phyloP scores from a whole-genome alignment of 2,797 vertebrate species.

The Ctenopoma multispine region DNA sequence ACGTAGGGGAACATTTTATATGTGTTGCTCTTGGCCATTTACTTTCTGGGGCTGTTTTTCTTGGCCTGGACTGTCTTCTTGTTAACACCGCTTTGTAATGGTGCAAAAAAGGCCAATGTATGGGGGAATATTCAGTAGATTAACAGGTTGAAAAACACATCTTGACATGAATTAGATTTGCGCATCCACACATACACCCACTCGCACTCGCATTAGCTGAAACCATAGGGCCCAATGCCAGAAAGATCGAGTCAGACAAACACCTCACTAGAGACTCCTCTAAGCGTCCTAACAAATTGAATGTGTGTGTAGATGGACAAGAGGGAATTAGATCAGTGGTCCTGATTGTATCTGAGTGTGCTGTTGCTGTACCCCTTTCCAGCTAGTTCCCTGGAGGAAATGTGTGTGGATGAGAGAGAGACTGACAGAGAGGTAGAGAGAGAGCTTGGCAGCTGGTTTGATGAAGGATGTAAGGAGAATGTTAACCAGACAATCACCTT shows the following conservation, averaged over 20 bases:
- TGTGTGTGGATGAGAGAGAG: slow-evolving; percentile 60
- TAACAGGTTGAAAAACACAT: slow-evolving; percentile 61
- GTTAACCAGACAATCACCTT: slow-evolving; percentile 89
- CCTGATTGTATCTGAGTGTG: slow-evolving; percentile 85
- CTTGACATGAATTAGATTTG: slow-evolving; percentile 52
- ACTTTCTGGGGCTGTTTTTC: slow-evolving; percentile 29
- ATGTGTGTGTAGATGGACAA: slow-evolving; percentile 86
- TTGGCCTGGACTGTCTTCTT: slow-evolving; percentile 16
- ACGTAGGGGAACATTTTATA: slow-evolving; percentile 35
- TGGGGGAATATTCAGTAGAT: slow-evolving; percentile 46
- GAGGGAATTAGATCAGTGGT: slow-evolving; percentile 86
- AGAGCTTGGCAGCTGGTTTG: slow-evolving; percentile 82
- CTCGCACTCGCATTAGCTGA: slow-evolving; percentile 52
- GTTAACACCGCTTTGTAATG: slow-evolving; percentile 25
- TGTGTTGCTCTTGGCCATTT: slow-evolving; percentile 38
- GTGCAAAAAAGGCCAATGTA: slow-evolving; percentile 48
- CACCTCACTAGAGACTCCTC: slow-evolving; percentile 83
- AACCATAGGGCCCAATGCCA: slow-evolving; percentile 71
- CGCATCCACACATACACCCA: slow-evolving; percentile 36
- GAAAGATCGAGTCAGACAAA: slow-evolving; percentile 82
- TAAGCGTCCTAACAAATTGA: slow-evolving; percentile 86
- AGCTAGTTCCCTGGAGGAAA: slow-evolving; percentile 76
- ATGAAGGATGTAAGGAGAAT: slow-evolving; percentile 86
- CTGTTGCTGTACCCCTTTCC: slow-evolving; percentile 81
- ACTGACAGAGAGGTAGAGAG: slow-evolving; percentile 43